Base-by-base conservation (phyloP, 2,797 vertebrate genomes). In the Sphenopsis melanotis region DNA sequence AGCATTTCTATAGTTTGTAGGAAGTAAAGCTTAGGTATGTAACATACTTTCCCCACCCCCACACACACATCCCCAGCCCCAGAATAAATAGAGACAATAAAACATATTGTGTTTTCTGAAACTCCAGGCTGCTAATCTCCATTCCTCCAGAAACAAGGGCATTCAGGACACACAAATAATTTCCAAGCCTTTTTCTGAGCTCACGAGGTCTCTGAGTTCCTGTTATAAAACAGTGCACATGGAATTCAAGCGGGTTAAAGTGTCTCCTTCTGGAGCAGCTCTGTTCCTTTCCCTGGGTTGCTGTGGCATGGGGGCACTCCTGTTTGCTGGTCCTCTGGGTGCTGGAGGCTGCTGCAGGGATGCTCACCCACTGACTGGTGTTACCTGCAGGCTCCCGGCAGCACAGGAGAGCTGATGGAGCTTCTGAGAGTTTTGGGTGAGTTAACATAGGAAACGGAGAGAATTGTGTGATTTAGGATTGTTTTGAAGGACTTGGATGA, bases 331-430 rank as follows among this genome's bases (percentile, higher is more conserved):
- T 39, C 13, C 57, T 12, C 0, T 4, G 30, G 46, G 23, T 52
- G 44, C 32, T 53, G 0, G 4, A 36, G 57, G 29, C 52, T 87
- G 76, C 39, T 3, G 1, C 3, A 55, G 15, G 1, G 2, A 15
- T 30, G 24, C 42, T 41, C 53, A 15, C 39, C 9, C 36, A 2
- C 4, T 34, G n/a, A 23, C 19, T 24, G 30, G 9, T 0, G 0
- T 21, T 12, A 24, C 24, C 42, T 41, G 36, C 49, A 60, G 13
- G 14, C 8, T 59, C 13, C 49, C 44, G 27, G 29, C 37, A 81
- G 46, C 21, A 20, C 27, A 32, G 24, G 15, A 68, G 22, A 90
- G 21, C 12, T 18, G 34, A 10, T 1, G 34, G 12, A 72, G 44
- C 12, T 46, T 37, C 12, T 12, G 49, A 44, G 46, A 59, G 17